Evolutionary conservation across 2,113 vertebrate species (phyloP).

Genomic region (Podarcis raffonei): DNA sequence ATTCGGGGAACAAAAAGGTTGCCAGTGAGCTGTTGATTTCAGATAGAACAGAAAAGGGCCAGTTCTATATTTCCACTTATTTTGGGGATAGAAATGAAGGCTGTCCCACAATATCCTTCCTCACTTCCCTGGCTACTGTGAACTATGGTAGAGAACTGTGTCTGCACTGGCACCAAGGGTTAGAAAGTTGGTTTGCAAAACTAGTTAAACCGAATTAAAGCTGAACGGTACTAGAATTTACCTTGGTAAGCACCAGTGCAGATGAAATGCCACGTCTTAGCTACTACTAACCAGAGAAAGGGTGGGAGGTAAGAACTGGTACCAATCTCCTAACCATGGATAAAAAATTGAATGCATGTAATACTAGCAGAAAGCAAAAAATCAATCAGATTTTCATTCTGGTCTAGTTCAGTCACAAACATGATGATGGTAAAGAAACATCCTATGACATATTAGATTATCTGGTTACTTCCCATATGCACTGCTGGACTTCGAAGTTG

Average conservation of each 20-base stretch:
- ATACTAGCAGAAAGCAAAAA: too few species aligned
- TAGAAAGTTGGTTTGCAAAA: background rate
- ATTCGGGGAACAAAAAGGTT: background rate
- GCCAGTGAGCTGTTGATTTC: background rate
- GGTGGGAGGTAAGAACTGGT: background rate
- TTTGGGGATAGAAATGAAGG: background rate
- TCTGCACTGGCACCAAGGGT: background rate
- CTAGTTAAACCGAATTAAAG: background rate
- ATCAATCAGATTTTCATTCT: background rate
- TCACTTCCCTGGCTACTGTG: background rate
- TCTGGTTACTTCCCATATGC: background rate
- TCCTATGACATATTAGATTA: background rate
- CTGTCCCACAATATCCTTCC: background rate
- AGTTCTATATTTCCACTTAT: background rate
- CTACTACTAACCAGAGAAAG: background rate
- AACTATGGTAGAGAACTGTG: background rate
- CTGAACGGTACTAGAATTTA: too few species aligned
- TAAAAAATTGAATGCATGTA: too few species aligned
- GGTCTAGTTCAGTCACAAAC: background rate
- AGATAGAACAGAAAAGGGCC: background rate
- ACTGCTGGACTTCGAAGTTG: slow-evolving; percentile 16
- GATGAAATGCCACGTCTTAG: too few species aligned
- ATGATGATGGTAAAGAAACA: background rate
- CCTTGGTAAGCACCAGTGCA: background rate
- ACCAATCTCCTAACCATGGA: too few species aligned